Evolutionary conservation across 2,113 vertebrate genomes (phyloP).

Genomic region (Bucco capensis): DNA sequence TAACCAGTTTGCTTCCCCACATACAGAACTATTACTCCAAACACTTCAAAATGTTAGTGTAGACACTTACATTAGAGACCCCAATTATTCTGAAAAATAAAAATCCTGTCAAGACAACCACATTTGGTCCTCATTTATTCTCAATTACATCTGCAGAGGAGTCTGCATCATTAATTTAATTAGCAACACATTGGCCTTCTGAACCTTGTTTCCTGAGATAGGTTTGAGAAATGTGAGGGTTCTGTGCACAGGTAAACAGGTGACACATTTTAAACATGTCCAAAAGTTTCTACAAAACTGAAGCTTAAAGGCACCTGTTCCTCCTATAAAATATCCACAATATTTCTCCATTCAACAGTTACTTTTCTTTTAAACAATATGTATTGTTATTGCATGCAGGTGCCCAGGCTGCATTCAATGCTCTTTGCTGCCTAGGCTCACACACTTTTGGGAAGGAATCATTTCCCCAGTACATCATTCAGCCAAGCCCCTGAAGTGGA

Average conservation of each 20-base stretch:
- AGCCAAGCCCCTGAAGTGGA: fast-evolving
- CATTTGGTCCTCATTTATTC: constrained; percentile 4
- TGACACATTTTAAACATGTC: not conserved
- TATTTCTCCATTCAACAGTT: not conserved
- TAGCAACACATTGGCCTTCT: not conserved
- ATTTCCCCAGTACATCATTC: not conserved
- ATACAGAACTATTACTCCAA: not conserved
- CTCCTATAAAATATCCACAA: not conserved
- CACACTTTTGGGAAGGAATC: not conserved
- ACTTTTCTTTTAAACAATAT: not conserved
- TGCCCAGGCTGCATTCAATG: not conserved
- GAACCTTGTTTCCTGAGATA: not conserved
- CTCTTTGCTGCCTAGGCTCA: not conserved
- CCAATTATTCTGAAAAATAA: not conserved
- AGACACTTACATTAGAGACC: not conserved
- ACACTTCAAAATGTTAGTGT: not conserved
- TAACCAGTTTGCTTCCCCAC: not conserved
- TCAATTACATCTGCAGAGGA: not conserved
- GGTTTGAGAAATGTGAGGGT: not conserved
- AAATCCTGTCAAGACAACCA: not conserved
- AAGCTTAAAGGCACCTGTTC: not conserved
- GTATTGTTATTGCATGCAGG: fast-evolving
- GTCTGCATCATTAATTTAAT: not conserved
- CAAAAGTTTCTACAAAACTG: not conserved
- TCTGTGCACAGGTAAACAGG: not conserved